These are phyloP conservation scores for Sarcophaga bullata DNA, from an alignment of 1,140 invertebrate species.

Conservation along the genomic window DNA sequence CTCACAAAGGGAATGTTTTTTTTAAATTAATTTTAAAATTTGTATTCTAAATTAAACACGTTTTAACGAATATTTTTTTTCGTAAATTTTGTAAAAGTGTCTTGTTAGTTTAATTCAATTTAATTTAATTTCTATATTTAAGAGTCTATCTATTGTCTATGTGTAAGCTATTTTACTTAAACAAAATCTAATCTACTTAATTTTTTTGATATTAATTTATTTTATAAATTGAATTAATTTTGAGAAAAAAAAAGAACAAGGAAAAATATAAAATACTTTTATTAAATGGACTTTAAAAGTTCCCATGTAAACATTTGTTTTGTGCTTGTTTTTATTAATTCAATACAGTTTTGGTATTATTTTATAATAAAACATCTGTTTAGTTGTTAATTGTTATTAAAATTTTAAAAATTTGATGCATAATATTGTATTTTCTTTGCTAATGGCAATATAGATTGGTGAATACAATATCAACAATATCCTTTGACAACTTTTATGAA, in stretches of 20 bases:
- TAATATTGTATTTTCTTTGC: too few relatives aligned
- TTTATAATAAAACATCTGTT: too few relatives aligned
- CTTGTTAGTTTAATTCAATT: too few relatives aligned
- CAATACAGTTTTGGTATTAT: too few relatives aligned
- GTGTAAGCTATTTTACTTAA: neutral
- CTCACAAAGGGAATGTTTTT: neutral
- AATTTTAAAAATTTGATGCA: too few relatives aligned
- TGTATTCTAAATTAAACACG: neutral
- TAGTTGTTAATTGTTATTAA: too few relatives aligned
- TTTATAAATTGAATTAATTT: constrained; percentile 5
- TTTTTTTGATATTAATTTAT: constrained; percentile 14
- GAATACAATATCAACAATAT: too few relatives aligned
- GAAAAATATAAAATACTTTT: neutral
- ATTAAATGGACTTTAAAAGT: constrained; percentile 9
- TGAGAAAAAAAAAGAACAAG: neutral
- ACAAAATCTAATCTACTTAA: neutral
- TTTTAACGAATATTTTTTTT: too few relatives aligned
- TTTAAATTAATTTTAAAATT: neutral
- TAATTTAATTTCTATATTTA: too few relatives aligned
- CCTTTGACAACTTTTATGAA: too few relatives aligned
- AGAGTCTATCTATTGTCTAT: neutral
- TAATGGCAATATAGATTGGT: too few relatives aligned
- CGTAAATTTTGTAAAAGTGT: too few relatives aligned
- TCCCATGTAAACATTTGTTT: neutral
- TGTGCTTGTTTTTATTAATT: neutral